Evolutionary conservation across 2,888 invertebrate genomes (phyloP).

Genomic region (Saturnia pavonia): DNA sequence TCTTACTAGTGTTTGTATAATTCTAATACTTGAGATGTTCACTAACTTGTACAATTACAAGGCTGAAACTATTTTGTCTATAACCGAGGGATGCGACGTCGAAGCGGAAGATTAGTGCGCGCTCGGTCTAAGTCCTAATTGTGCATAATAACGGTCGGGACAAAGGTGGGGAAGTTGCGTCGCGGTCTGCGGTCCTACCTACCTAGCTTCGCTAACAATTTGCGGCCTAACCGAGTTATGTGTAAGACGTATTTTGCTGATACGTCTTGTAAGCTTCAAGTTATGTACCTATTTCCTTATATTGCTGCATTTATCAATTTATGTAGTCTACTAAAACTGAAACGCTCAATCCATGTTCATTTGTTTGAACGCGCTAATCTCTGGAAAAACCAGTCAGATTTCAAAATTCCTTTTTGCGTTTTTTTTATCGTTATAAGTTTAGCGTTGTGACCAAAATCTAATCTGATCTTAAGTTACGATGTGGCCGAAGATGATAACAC

Average conservation of each 20-base stretch:
- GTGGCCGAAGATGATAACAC: no score
- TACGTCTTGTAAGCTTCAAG: conserved; percentile 27
- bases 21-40: not conserved
- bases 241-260: conserved; percentile 45
- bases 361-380: no score
- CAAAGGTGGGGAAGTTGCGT: conserved; percentile 60
- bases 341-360: not conserved
- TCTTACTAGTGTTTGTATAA: no score
- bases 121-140: conserved; percentile 69
- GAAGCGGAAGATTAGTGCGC: conserved; percentile 66
- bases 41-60: conserved; percentile 40
- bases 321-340: not conserved
- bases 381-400: no score
- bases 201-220: conserved; percentile 64
- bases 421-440: no score
- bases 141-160: conserved; percentile 68
- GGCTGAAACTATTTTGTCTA: conserved; percentile 52
- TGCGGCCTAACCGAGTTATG: conserved; percentile 60
- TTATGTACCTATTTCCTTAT: conserved; percentile 30
- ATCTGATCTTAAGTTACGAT: no score
- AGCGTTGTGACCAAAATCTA: no score
- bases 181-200: conserved; percentile 51
- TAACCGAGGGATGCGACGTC: conserved; percentile 37
- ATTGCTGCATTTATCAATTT: not conserved
- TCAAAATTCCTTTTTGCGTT: no score